Percentiles rank a stretch among this genome's conserved stretches.
Conservation (phyloP, 2,888 invertebrate species). For the Caenorhabditis panamensis region DNA sequence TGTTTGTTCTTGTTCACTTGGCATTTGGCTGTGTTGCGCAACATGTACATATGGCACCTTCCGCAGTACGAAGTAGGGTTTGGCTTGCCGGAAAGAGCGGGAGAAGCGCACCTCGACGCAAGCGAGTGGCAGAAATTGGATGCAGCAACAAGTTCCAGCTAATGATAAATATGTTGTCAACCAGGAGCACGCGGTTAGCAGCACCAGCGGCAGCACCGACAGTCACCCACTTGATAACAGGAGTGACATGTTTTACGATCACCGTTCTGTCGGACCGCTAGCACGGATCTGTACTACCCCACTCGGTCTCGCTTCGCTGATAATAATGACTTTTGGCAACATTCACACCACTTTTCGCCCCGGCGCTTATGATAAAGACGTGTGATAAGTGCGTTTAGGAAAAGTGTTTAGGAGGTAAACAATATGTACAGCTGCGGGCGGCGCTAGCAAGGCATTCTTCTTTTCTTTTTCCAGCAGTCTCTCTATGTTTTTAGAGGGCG, state of each 20-base stretch:
- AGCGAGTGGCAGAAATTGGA: conserved; percentile 2
- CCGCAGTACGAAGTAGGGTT: conserved; percentile 11
- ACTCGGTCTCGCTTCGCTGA: conserved; percentile 10
- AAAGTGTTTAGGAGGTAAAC: conserved; percentile 23
- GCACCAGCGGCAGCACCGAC: background rate
- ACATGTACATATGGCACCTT: conserved; percentile 26
- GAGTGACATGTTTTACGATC: conserved; percentile 10
- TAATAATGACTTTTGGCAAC: conserved; percentile 23
- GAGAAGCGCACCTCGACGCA: background rate
- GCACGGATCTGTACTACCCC: background rate
- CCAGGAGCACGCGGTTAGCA: background rate
- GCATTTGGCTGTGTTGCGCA: conserved; percentile 20
- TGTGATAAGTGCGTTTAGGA: conserved; percentile 58
- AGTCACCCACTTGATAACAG: background rate
- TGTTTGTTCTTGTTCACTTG: conserved; percentile 47
- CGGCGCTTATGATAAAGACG: conserved; percentile 46
- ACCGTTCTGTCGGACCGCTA: background rate
- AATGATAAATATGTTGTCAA: background rate
- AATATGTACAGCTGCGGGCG: conserved; percentile 12
- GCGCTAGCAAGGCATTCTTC: background rate
- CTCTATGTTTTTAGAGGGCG: background rate
- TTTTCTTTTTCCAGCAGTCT: background rate
- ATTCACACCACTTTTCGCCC: background rate
- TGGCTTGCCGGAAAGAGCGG: background rate
- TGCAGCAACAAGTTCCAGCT: no score